Conservation (phyloP, 2,888 invertebrate species). For the Agelastica alni region DNA sequence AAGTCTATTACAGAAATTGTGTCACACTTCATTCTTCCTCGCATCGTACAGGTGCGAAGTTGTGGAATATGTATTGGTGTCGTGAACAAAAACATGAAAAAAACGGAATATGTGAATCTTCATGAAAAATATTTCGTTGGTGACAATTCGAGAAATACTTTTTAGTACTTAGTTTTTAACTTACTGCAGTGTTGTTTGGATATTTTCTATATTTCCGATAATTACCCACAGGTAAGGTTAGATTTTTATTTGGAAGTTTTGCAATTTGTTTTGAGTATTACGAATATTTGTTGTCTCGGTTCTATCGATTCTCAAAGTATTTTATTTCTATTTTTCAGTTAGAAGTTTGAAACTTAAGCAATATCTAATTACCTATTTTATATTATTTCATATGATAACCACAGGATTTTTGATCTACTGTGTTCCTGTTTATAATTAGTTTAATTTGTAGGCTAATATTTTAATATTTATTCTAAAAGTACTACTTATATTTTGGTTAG, state of each 20-base stretch:
- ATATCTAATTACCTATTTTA: too few relatives aligned
- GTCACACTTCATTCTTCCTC: background rate
- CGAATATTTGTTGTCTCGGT: too few relatives aligned
- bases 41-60: background rate
- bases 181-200: background rate
- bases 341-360: too few relatives aligned
- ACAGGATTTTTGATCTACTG: too few relatives aligned
- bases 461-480: too few relatives aligned
- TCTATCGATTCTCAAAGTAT: too few relatives aligned
- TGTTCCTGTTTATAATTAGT: too few relatives aligned
- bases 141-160: background rate
- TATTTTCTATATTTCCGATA: background rate
- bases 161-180: background rate
- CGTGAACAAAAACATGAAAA: background rate
- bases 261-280: background rate
- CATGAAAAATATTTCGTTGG: background rate
- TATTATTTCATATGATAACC: too few relatives aligned
- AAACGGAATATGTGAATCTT: background rate
- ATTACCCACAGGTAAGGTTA: background rate
- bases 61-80: slow-evolving; percentile 1
- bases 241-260: background rate
- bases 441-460: too few relatives aligned
- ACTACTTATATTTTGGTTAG: too few relatives aligned
- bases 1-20: background rate
- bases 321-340: too few relatives aligned